These are phyloP conservation scores for Craterocephalus amniculus DNA, from an alignment of 2,797 vertebrate species.

Conservation along the genomic window DNA sequence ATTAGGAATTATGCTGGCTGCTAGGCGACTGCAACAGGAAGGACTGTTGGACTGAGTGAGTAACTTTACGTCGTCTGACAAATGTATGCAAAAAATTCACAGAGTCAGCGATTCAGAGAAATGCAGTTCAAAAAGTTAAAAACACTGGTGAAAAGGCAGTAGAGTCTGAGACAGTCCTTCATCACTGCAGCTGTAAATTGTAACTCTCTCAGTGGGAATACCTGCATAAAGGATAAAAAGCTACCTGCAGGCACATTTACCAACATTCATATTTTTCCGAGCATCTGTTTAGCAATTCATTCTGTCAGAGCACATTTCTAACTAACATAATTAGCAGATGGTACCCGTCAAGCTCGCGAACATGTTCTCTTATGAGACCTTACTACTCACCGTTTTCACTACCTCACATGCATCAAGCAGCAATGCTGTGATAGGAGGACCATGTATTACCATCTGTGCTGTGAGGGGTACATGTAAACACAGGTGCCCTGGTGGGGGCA, in stretches of 20 bases:
- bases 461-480: neutral
- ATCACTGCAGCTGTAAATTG: neutral
- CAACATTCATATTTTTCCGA: neutral
- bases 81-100: neutral
- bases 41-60: neutral
- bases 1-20: neutral
- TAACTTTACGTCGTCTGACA: neutral
- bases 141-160: neutral
- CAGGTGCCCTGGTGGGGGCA: neutral
- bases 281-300: neutral
- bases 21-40: neutral
- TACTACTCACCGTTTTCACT: neutral
- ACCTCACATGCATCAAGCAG: neutral
- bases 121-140: neutral
- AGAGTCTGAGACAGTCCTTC: neutral
- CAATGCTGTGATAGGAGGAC: neutral
- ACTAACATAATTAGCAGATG: slow-evolving; percentile 9
- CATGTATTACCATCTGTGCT: neutral
- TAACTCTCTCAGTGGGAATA: too few species aligned
- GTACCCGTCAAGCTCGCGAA: slow-evolving; percentile 5
- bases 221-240: too few species aligned
- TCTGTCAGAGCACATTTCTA: neutral
- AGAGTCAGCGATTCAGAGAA: neutral
- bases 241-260: neutral
- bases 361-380: slow-evolving; percentile 4